A percentile compares a stretch with the other conserved stretches of the same genome.
Evolutionary conservation across 2,797 vertebrate genomes (phyloP).

Genomic region (Halcyon badia): DNA sequence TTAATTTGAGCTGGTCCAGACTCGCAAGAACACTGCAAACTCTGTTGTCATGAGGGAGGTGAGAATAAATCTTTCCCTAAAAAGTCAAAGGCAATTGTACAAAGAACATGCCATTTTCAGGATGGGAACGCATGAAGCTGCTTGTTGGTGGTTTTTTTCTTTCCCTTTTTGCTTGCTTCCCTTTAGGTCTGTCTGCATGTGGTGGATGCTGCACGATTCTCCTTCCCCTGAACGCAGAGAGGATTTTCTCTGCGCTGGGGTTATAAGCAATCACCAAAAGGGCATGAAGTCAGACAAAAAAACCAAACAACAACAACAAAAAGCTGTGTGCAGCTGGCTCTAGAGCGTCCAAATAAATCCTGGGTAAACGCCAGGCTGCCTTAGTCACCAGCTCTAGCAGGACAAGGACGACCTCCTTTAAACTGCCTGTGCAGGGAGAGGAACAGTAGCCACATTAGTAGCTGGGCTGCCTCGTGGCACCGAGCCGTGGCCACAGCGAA

Average conservation of each 20-base stretch:
- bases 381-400: not conserved
- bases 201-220: not conserved
- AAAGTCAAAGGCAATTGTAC: not conserved
- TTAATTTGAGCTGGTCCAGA: slow-evolving; percentile 38
- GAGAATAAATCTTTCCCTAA: not conserved
- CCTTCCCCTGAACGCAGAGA: not conserved
- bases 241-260: not conserved
- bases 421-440: not conserved
- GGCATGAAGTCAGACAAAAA: slow-evolving; percentile 11
- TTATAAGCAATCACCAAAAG: slow-evolving; percentile 26
- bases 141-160: not conserved
- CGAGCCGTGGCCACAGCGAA: rapidly evolving
- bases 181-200: not conserved
- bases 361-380: slow-evolving; percentile 64
- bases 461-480: not conserved
- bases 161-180: not conserved
- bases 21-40: not conserved
- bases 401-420: not conserved
- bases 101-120: not conserved
- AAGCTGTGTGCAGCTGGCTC: slow-evolving; percentile 17
- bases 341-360: slow-evolving; percentile 29
- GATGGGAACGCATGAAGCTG: not conserved
- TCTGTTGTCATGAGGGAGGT: not conserved
- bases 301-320: not conserved
- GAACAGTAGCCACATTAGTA: not conserved